Percentiles rank a stretch among this genome's conserved stretches.
Evolutionary conservation across 2,797 vertebrate genomes (phyloP).

Genomic region (Scarus forsteni): DNA sequence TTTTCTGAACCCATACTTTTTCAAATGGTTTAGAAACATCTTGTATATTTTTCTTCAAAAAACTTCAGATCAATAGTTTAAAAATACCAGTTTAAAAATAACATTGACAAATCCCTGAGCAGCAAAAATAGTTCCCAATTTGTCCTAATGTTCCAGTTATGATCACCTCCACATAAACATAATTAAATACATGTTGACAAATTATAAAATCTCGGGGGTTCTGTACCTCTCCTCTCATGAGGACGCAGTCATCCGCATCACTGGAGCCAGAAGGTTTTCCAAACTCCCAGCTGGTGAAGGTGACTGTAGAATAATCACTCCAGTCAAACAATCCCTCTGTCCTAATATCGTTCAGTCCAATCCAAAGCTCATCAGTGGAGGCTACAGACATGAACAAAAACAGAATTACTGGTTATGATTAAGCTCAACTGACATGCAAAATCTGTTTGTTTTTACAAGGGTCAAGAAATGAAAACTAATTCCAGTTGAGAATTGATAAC

Average conservation of each 20-base stretch:
- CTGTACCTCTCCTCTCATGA: conserved; percentile 90
- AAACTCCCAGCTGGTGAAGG: conserved; percentile 89
- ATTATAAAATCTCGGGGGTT: background rate
- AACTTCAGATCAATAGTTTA: no score
- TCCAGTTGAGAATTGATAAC: no score
- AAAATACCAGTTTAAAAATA: no score
- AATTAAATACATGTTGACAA: no score
- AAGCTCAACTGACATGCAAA: background rate
- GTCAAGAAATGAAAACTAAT: no score
- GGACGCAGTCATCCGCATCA: conserved; percentile 88
- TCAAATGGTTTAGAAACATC: background rate
- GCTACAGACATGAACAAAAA: conserved; percentile 66
- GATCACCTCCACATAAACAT: background rate
- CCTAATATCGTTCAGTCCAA: conserved; percentile 91
- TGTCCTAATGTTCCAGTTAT: background rate
- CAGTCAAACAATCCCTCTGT: conserved; percentile 93
- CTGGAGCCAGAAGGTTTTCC: conserved; percentile 85
- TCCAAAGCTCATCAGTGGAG: conserved; percentile 90
- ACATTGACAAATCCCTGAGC: background rate
- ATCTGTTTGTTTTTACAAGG: background rate
- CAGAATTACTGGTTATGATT: background rate
- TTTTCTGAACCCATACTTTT: background rate
- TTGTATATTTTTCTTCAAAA: no score
- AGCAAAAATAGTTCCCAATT: background rate
- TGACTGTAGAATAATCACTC: conserved; percentile 89